Evolutionary conservation across 2,888 invertebrate genomes (phyloP), one percentile per base, ranked within the genome.

Genomic region (Tineola bisselliella): DNA sequence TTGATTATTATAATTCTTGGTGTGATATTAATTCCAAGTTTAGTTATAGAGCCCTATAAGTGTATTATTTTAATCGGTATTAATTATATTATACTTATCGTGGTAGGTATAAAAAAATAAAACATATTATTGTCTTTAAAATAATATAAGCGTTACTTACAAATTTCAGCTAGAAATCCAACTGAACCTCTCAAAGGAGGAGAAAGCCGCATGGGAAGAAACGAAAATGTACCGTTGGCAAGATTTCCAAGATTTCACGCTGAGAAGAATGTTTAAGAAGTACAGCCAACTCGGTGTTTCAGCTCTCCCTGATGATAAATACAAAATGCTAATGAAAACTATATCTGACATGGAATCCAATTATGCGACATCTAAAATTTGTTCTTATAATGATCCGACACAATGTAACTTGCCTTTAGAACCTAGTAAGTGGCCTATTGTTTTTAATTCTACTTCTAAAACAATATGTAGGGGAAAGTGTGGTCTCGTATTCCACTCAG

Each of bases 331-430:
- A 43, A 88, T 91, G 71, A 88, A 89, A 65, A 87, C 89, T 0
- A 83, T 92, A 1, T 90, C 91, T 0, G 89, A 91, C 6, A 95
- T 95, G 95, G 89, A 92, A 69, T 88, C 90, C 0, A 91, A 92
- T 65, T 95, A 93, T 70, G 91, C 93, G 0, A 94, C 90, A 11
- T 91, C 94, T 0, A 94, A 92, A 75, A 90, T 95, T 15, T 95
- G 94, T 69, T 90, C 90, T n/a, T 93, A 79, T 67, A 89, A 89
- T 44, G 81, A 93, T 64, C 69, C 72, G 0, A 78, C 72, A 0
- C 92, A 91, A 65, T 94, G 94, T 67, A 90, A 93, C 70, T 77
- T 94, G 18, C 75, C 90, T 12, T 81, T 94, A 44, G 94, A 94
- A 70, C 94, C 94, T 63, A 93, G 91, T 91, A 73, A 75, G 69